These are phyloP conservation scores for Nymphalis io DNA, from an alignment of 1,140 invertebrate species.

Conservation along the genomic window DNA sequence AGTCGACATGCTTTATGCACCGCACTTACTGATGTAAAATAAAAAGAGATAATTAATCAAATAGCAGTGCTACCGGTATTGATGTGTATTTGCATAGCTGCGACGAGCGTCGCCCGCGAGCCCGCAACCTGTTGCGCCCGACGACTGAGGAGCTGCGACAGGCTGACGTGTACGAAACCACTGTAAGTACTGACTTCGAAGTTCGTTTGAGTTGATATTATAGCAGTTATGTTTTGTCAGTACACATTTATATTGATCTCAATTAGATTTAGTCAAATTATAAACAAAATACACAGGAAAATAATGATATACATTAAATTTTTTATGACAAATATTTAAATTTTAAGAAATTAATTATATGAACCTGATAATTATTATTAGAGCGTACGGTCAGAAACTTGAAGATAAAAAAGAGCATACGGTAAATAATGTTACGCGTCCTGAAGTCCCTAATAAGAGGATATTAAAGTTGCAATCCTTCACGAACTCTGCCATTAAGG, in stretches of 20 bases:
- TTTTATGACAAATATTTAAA: neutral
- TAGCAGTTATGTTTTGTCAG: too few species aligned
- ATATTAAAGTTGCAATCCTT: neutral
- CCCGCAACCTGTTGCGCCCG: neutral
- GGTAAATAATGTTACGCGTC: neutral
- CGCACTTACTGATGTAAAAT: neutral
- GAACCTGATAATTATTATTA: too few species aligned
- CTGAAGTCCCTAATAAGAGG: neutral
- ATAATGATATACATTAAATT: too few species aligned
- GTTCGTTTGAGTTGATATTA: too few species aligned
- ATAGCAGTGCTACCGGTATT: constrained; percentile 17
- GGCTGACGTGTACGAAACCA: neutral
- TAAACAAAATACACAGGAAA: too few species aligned
- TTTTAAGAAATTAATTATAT: neutral
- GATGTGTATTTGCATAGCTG: constrained; percentile 17
- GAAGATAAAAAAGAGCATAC: neutral
- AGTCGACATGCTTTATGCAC: constrained; percentile 1
- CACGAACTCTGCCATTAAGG: constrained; percentile 3
- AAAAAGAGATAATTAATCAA: constrained; percentile 12
- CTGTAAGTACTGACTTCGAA: too few species aligned
- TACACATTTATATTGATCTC: too few species aligned
- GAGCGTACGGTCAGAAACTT: neutral
- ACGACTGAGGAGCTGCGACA: neutral
- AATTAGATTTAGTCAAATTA: too few species aligned
- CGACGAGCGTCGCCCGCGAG: neutral